Base-by-base conservation (phyloP, 1,140 invertebrate genomes). In the Drosophila carrolli region DNA sequence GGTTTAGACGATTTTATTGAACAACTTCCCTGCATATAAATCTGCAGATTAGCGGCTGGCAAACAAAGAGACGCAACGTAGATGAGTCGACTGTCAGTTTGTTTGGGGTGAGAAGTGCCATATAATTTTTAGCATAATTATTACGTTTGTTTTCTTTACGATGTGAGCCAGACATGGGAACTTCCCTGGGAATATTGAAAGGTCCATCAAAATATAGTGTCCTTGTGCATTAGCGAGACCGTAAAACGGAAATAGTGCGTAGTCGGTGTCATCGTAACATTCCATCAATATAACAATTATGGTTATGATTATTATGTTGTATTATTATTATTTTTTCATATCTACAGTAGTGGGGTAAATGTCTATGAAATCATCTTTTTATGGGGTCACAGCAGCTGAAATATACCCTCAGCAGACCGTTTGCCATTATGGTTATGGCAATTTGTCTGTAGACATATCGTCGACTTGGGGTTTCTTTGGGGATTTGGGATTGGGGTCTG, bases 1-100 rank as follows among this genome's bases (percentile, higher is more conserved):
- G 83, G 88, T 88, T 88, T 88, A 88, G 83, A 88, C 84, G 83
- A 88, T 88, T 89, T 91, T 91, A 91, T 91, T 91, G 89, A 91
- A 89, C 88, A 91, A 91, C 88, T 91, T 91, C 78, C 86, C 88
- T 91, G 88, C 88, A 91, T 91, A 91, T 91, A 91, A 91, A 91
- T 91, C 81, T 91, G 51, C 73, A 91, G 88, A 91, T 91, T 91
- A 91, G 86, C 83, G 83, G 63, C 47, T 38, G 57, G 54, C 72
- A 75, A 66, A 78, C 67, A 76, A 72, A 63, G 48, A 57, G 35
- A 16, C 14, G 40, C 44, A 67, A 14, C 53, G 16, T 32, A 48
- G 57, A 73, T 47, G 60, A 48, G 55, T 11, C 50, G 5, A 38
- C 40, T 54, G 38, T 41, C 55, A 23, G 7, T 58, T 53, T 32